These are phyloP conservation scores for Pachyramphus minor DNA, from an alignment of 2,113 vertebrate genomes.

Conservation along the genomic window DNA sequence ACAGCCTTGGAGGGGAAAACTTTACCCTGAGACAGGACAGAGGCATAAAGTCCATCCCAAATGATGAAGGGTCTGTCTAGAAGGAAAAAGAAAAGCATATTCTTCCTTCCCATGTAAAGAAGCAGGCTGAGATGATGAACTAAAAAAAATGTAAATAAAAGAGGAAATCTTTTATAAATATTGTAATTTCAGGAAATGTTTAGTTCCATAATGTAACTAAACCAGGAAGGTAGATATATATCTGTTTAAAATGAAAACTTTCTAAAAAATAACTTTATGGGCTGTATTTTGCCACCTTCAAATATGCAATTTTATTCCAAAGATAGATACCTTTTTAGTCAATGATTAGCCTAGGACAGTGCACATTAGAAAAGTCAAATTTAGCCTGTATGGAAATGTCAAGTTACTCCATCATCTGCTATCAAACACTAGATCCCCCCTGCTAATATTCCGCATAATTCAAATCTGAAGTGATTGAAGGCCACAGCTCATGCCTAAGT, in stretches of 20 bases:
- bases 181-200: background rate
- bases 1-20: background rate
- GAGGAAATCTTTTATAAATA: background rate
- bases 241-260: background rate
- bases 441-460: background rate
- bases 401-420: background rate
- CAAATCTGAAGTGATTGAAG: background rate
- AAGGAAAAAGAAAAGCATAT: background rate
- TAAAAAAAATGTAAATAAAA: background rate
- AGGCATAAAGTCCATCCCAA: background rate
- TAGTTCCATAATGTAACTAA: background rate
- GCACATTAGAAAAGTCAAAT: background rate
- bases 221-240: background rate
- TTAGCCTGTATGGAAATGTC: background rate
- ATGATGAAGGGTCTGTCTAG: background rate
- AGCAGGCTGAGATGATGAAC: background rate
- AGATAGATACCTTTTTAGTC: background rate
- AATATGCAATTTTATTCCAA: background rate
- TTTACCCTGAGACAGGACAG: background rate
- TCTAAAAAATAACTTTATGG: background rate
- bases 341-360: background rate
- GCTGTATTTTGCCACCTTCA: background rate
- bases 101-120: background rate
- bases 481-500: background rate
- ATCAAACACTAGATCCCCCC: background rate